These are phyloP conservation scores for Mesoclemmys tuberculata DNA, from an alignment of 2,113 vertebrate species.

Conservation along the genomic window DNA sequence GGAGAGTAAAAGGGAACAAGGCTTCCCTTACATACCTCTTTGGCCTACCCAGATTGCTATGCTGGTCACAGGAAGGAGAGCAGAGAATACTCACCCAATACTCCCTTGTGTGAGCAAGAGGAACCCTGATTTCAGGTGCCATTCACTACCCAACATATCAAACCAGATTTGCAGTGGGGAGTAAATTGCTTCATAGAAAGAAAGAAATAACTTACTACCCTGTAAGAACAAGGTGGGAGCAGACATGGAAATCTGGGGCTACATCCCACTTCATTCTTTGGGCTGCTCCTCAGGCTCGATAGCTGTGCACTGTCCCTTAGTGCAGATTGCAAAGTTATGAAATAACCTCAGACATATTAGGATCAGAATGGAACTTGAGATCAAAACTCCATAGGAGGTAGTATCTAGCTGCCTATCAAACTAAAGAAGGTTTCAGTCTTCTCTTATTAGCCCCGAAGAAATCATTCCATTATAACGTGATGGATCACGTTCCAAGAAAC, in stretches of 20 bases:
- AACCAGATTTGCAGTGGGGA: background rate
- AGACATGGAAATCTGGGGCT: background rate
- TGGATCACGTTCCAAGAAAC: conserved; percentile 34
- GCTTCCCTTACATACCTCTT: background rate
- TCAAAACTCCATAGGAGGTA: background rate
- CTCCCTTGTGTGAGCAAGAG: background rate
- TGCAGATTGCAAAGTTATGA: background rate
- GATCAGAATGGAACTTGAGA: background rate
- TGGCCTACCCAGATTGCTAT: background rate
- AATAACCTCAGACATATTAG: background rate
- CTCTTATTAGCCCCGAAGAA: background rate
- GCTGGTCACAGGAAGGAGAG: background rate
- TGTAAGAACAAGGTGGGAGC: background rate
- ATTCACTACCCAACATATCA: background rate
- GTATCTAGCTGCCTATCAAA: background rate
- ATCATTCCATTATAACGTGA: conserved; percentile 28
- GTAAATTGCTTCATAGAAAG: background rate
- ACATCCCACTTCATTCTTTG: background rate
- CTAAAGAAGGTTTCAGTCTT: rapidly evolving
- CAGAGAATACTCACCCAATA: background rate
- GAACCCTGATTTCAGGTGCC: background rate
- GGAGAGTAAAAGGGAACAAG: background rate
- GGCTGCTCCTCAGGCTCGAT: background rate
- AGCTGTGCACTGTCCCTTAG: background rate
- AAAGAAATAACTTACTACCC: background rate